phyloP scores from a whole-genome alignment of 2,888 invertebrate genomes.

The Macrophya alboannulata region DNA sequence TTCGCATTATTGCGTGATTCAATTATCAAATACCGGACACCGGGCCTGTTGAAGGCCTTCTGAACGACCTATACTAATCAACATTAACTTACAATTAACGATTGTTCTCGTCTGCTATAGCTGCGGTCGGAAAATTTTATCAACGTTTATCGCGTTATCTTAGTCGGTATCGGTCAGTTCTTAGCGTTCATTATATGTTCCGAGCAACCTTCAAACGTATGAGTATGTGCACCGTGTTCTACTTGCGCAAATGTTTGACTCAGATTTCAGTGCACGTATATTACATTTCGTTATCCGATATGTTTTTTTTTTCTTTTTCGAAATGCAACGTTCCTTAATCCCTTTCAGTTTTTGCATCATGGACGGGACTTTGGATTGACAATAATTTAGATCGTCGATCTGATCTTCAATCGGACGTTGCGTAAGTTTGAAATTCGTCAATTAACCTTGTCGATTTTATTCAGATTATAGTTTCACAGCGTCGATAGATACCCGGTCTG shows the following conservation, averaged over 20 bases:
- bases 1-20: background rate
- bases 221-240: background rate
- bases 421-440: background rate
- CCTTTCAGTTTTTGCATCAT: background rate
- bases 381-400: background rate
- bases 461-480: background rate
- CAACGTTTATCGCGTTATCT: constrained; percentile 34
- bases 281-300: background rate
- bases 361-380: background rate
- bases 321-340: background rate
- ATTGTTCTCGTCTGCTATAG: background rate
- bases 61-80: background rate
- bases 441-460: background rate
- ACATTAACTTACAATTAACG: constrained; percentile 9
- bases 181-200: constrained; percentile 9
- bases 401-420: background rate
- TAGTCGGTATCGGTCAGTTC: constrained; percentile 7
- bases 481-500: background rate
- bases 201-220: background rate
- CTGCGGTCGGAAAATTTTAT: constrained; percentile 1
- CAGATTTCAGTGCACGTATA: background rate
- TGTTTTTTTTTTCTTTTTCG: background rate
- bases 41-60: background rate
- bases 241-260: constrained; percentile 1
- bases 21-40: background rate